These are phyloP conservation scores for Dolichopus griseipennis DNA, from an alignment of 2,888 invertebrate species.

Conservation along the genomic window DNA sequence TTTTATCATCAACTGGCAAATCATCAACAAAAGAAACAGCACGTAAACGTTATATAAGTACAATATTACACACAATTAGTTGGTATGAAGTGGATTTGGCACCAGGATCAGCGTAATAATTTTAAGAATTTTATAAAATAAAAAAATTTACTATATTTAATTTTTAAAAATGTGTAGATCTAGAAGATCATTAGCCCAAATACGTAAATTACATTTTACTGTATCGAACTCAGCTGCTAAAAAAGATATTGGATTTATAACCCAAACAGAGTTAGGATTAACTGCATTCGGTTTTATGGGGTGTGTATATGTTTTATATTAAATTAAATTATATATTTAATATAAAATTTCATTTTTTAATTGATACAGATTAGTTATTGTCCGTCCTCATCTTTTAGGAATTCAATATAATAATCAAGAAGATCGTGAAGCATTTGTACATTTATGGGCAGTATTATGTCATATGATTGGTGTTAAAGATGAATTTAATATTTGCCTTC, in stretches of 20 bases:
- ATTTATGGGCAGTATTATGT: slow-evolving; percentile 71
- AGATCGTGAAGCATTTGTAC: slow-evolving; percentile 63
- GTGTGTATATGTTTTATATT: slow-evolving; percentile 9
- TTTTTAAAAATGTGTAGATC: slow-evolving; percentile 44
- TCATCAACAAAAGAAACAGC: slow-evolving; percentile 54
- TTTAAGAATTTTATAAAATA: slow-evolving; percentile 27
- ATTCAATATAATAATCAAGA: slow-evolving; percentile 49
- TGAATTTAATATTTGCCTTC: slow-evolving; percentile 22
- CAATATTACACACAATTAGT: slow-evolving; percentile 58
- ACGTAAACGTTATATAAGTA: slow-evolving; percentile 63
- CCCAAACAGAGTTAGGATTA: slow-evolving; percentile 67
- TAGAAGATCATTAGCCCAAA: slow-evolving; percentile 53
- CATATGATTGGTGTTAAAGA: slow-evolving; percentile 68
- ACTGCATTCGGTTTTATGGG: slow-evolving; percentile 78
- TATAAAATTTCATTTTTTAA: neutral
- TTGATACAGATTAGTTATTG: slow-evolving; percentile 45
- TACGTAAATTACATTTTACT: slow-evolving; percentile 53
- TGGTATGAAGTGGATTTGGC: slow-evolving; percentile 68
- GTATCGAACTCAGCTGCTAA: slow-evolving; percentile 45
- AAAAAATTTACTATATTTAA: neutral
- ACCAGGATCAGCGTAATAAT: slow-evolving; percentile 49
- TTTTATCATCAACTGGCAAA: slow-evolving; percentile 56
- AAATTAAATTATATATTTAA: too few relatives aligned
- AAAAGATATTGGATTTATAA: slow-evolving; percentile 50
- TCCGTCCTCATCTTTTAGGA: slow-evolving; percentile 54